Percentiles rank a stretch among this genome's conserved stretches.
phyloP scores from a whole-genome alignment of 1,140 invertebrate genomes.

The Cephus cinctus region DNA sequence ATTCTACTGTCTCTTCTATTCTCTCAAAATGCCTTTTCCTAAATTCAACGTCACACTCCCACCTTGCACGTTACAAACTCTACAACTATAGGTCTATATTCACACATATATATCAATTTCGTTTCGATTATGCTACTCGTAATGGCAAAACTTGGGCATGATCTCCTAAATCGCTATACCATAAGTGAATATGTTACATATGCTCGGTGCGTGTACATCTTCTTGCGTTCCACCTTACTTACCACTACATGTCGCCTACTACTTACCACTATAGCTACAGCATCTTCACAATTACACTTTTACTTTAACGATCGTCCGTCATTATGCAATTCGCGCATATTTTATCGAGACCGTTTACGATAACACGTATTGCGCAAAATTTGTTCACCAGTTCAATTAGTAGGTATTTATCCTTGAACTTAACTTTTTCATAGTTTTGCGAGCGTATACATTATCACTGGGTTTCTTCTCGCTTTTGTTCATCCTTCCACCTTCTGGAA shows the following conservation, averaged over 20 bases:
- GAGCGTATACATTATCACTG: not conserved
- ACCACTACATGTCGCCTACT: constrained; percentile 11
- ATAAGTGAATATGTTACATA: constrained; percentile 34
- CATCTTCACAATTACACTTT: constrained; percentile 21
- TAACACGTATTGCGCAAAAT: too few relatives aligned
- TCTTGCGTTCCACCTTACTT: constrained; percentile 1
- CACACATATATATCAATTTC: constrained; percentile 31
- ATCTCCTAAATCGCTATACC: constrained; percentile 20
- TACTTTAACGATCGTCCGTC: constrained; percentile 17
- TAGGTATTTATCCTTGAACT: not conserved
- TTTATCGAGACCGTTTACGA: too few relatives aligned
- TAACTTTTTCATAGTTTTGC: not conserved
- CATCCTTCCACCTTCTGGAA: too few relatives aligned
- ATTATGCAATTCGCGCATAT: constrained; percentile 16
- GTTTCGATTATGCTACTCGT: constrained; percentile 26
- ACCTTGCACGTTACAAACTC: constrained; percentile 19
- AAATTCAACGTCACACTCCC: too few relatives aligned
- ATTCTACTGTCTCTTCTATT: constrained; percentile 16
- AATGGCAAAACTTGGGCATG: constrained; percentile 35
- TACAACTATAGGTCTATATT: constrained; percentile 32
- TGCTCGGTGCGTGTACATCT: constrained; percentile 9
- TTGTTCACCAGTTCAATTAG: too few relatives aligned
- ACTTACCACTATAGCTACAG: constrained; percentile 16
- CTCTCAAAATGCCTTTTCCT: constrained; percentile 21
- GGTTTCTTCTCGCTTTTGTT: too few relatives aligned